These are phyloP conservation scores for Conistra vaccinii DNA, from an alignment of 2,888 invertebrate genomes.

Conservation along the genomic window DNA sequence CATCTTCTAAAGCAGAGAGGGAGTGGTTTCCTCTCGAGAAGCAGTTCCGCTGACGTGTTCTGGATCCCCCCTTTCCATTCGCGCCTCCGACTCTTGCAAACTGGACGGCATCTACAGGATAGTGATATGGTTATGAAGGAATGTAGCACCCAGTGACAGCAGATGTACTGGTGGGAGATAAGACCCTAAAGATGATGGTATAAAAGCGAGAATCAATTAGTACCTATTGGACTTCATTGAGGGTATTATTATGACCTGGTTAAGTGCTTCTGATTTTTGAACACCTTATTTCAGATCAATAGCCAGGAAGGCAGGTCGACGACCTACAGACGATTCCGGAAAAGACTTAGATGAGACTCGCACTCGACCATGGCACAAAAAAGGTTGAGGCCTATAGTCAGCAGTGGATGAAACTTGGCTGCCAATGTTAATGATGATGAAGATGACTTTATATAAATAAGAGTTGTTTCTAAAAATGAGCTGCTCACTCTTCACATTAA, in stretches of 20 bases:
- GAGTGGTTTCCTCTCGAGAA: slow-evolving; percentile 75
- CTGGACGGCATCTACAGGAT: slow-evolving; percentile 76
- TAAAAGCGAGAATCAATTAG: not conserved
- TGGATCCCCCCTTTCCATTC: slow-evolving; percentile 75
- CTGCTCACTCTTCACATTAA: not conserved
- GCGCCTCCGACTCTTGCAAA: slow-evolving; percentile 78
- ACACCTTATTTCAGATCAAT: not conserved
- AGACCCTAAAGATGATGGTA: not conserved
- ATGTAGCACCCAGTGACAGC: not conserved
- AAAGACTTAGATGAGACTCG: too few species aligned
- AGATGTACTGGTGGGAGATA: not conserved
- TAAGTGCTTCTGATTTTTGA: not conserved
- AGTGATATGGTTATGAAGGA: not conserved
- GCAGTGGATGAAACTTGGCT: too few species aligned
- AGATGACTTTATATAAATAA: not conserved
- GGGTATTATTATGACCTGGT: not conserved
- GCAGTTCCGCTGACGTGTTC: slow-evolving; percentile 77
- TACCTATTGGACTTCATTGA: not conserved
- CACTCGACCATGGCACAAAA: too few species aligned
- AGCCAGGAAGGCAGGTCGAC: too few species aligned
- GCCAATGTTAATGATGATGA: too few species aligned
- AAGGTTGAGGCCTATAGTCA: too few species aligned
- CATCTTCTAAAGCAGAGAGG: slow-evolving; percentile 76
- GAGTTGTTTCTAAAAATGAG: not conserved
- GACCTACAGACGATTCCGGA: too few species aligned